Evolutionary conservation across 2,888 invertebrate species (phyloP).

Genomic region (Epistrophella euchroma): DNA sequence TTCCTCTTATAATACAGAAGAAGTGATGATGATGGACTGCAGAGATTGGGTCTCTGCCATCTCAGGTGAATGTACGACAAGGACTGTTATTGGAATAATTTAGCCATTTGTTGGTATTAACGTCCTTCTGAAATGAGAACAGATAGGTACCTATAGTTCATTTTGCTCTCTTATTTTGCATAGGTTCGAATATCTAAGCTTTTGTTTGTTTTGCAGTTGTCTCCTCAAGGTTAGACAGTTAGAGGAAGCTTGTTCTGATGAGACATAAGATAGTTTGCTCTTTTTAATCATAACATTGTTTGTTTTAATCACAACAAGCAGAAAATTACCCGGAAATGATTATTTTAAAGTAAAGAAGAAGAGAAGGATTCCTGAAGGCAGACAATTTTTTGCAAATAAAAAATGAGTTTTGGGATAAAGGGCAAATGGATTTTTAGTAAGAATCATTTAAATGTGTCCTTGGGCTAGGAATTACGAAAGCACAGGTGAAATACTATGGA

Average conservation of each 20-base stretch:
- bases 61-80: constrained; percentile 35
- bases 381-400: constrained; percentile 16
- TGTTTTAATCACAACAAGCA: constrained; percentile 44
- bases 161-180: background rate
- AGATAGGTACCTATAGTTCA: background rate
- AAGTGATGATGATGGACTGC: constrained; percentile 11
- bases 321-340: constrained; percentile 44
- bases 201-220: constrained; percentile 26
- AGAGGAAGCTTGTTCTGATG: constrained; percentile 7
- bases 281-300: constrained; percentile 34
- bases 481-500: background rate
- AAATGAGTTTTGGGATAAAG: background rate
- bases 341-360: constrained; percentile 5
- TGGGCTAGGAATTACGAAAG: background rate
- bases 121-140: constrained; percentile 25
- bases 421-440: background rate
- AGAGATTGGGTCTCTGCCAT: constrained; percentile 23
- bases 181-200: background rate
- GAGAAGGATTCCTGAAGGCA: background rate
- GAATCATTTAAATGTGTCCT: constrained; percentile 22
- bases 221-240: constrained; percentile 21
- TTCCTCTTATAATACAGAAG: constrained; percentile 14
- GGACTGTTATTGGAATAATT: constrained; percentile 22
- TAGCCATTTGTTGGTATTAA: constrained; percentile 37
- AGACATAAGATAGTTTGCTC: background rate